Evolutionary conservation across 2,113 vertebrate species (phyloP), one percentile per base, ranked within the genome.

Genomic region (Pluvianellus socialis): DNA sequence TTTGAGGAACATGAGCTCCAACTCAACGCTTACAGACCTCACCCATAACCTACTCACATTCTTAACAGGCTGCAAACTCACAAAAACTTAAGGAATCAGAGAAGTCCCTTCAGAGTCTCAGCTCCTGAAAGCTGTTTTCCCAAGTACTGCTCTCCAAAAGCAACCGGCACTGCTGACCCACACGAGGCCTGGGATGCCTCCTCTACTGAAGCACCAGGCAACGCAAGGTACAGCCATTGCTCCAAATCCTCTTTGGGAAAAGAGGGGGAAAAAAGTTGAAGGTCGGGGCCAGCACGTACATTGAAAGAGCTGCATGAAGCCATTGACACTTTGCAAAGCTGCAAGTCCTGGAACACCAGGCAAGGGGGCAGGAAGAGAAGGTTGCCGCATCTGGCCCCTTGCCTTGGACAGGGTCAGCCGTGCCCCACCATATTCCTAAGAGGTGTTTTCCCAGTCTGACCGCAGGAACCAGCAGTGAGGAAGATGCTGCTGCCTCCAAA

Each of bases 171-270:
- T 4, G 5, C 81, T 66, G 53, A 83, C 53, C 40, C 35, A 21
- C 58, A 7, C 0, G 0, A 9, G 56, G 42, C 16, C 38, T 28
- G 58, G 26, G 23, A 52, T 28, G n/a, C 24, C 33, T 40, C 40
- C 16, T 0, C 42, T n/a, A 18, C 14, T 3, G 15, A 38, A 38
- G 33, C n/a, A 50, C 6, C 21, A 26, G 28, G 2, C 50, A 53
- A 3, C 6, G 30, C 30, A 22, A n/a, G 27, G 7, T 7, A 14
- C 20, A 52, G 63, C 3, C 24, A 8, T 4, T 35, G 38, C 50
- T 80, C 55, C 33, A 86, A 96, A 40, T 27, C 59, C 42, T 49
- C 3, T 42, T 14, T 61, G 68, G n/a, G 65, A 45, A 88, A 38
- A 38, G 38, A 27, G 40, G 19, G 24, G 28, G 21, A 53, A 72